Evolutionary conservation across 2,797 vertebrate genomes (phyloP), one percentile per base, ranked within the genome.

Genomic region (Pseudochaenichthys georgianus): DNA sequence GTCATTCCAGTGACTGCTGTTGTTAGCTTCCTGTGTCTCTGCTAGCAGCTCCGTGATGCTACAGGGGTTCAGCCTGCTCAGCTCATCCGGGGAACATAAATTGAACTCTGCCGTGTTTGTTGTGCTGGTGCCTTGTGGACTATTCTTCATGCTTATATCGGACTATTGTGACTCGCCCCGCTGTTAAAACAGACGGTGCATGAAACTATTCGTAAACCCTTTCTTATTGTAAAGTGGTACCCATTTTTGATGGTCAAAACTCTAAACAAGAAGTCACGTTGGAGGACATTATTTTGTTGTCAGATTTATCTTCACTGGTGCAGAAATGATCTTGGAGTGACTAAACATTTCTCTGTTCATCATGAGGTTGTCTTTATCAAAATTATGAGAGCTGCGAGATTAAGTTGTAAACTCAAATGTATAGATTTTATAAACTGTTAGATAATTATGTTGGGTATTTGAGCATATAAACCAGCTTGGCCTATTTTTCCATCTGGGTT

Each of bases 171-270:
- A 28, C 1, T 28, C 28, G 28, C 28, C 2, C 3, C 2, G 28
- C 28, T 3, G 28, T 4, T 28, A 28, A 28, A 28, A 28, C 28
- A 28, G 28, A 28, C 28, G 28, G 28, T 28, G 28, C 28, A 28
- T 28, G 28, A 28, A 28, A 28, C 23, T 28, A 3, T 28, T 28
- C 4, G 1, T 28, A 28, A 28, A 28, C 28, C 28, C 28, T 28
- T 28, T 28, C 28, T 28, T 28, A 28, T 28, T 28, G 28, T 28
- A 28, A 28, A 28, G 28, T 28, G 28, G 3, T 28, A 28, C 17
- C 7, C 17, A 48, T 60, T 73, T 77, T 23, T 38, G 34, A 38
- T 9, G 17, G 46, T 50, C 15, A 66, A 55, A 31, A 50, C 48
- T 42, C 42, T 76, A 47, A 52, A 13, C 59, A 46, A 34, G 43